Base-by-base conservation (phyloP, 2,888 invertebrate genomes). In the Aquatica leii region DNA sequence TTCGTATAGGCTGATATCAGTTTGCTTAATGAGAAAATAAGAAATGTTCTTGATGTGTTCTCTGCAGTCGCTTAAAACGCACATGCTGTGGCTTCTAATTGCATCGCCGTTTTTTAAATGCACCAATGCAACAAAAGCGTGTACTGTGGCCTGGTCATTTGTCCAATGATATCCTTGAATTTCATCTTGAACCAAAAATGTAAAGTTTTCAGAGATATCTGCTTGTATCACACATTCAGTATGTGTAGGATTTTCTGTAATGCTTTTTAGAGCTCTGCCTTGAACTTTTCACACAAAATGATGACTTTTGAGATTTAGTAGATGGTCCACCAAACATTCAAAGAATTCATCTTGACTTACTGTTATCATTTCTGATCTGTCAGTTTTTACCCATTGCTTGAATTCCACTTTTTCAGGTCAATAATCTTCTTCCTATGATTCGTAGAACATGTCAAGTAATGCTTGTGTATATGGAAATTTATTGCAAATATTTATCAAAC, bases 201-300 rank as follows among this genome's bases (percentile, higher is more conserved):
- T 31, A 9, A 31, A 31, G 31, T 31, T 31, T 31, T 9, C 31
- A 31, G 31, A 31, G 31, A 31, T 6, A 31, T 37, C 37, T 37
- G 37, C 37, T 37, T n/a, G 5, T 37, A 37, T 8, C 4, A 5
- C 37, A 37, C 4, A 37, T 8, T 37, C 37, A 4, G 11, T 37
- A 37, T 37, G 2, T 37, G 4, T 37, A 37, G 2, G 11, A 2
- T 37, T 37, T 4, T 37, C 2, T 37, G 2, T 11, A 37, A 4
- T 37, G 11, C n/a, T 11, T 8, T 37, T 11, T 12, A 37, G 9
- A 37, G 11, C 2, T 37, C 37, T 37, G 9, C 31, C 31, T 37
- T 43, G 43, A 15, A 43, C 15, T 43, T 43, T 43, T 14, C 14
- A 43, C 11, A 43, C 15, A 43, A 5, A 43, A 17, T 43, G 43